Conservation (phyloP, 2,888 invertebrate genomes). For the Drosophila putrida region DNA sequence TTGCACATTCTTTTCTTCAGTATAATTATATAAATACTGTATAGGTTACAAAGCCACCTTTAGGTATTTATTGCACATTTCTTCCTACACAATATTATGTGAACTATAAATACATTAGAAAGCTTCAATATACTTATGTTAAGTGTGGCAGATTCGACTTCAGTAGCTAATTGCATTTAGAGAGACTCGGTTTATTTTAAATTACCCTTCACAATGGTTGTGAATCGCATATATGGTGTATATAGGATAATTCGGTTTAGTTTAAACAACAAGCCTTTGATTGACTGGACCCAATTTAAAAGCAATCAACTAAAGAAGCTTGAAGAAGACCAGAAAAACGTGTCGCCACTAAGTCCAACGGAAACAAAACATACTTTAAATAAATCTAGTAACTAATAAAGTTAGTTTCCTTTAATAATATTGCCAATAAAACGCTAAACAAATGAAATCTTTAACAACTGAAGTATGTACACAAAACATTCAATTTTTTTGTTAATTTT, state of each 20-base stretch:
- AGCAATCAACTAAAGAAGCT: not conserved
- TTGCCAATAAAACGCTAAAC: too few relatives aligned
- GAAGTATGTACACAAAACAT: too few relatives aligned
- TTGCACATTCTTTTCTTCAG: not conserved
- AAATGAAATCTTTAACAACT: too few relatives aligned
- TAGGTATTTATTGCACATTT: not conserved
- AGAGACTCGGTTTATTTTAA: not conserved
- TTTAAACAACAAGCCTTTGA: not conserved
- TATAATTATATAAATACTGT: not conserved
- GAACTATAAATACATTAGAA: not conserved
- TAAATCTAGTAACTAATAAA: not conserved
- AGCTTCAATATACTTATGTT: not conserved
- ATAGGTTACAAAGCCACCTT: not conserved
- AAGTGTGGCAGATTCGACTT: not conserved
- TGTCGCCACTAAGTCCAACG: not conserved
- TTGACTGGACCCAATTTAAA: not conserved
- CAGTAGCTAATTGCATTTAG: constrained; percentile 8
- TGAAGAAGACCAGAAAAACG: not conserved
- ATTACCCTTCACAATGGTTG: constrained; percentile 1
- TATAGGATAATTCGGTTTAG: constrained; percentile 6
- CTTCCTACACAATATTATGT: not conserved
- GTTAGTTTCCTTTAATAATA: not conserved
- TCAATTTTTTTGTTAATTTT: too few relatives aligned
- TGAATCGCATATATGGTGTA: constrained; percentile 12
- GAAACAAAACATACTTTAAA: not conserved